A percentile compares a stretch with the other conserved stretches of the same genome.
Evolutionary conservation across 1,140 invertebrate species (phyloP).

Genomic region (Drosophila baimaii): DNA sequence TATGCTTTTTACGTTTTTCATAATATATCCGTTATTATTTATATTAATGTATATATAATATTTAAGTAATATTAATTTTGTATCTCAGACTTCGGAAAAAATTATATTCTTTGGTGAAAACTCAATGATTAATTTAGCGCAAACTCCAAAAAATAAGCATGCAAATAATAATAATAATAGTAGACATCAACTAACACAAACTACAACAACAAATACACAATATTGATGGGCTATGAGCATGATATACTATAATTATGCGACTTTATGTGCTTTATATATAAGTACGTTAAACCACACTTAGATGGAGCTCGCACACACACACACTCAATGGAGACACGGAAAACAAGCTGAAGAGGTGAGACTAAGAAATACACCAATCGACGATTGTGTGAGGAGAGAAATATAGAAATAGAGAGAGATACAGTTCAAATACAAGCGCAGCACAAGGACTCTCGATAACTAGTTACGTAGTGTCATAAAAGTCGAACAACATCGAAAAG

Average conservation of each 20-base stretch:
- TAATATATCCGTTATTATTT: too few species aligned
- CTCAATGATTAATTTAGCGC: neutral
- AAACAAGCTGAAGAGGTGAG: constrained; percentile 62
- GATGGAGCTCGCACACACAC: constrained; percentile 18
- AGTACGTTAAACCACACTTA: constrained; percentile 27
- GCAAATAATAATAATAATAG: constrained; percentile 5
- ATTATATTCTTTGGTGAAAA: neutral
- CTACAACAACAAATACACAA: constrained; percentile 19
- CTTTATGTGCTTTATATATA: constrained; percentile 20
- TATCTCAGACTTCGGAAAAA: too few species aligned
- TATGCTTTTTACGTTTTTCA: too few species aligned
- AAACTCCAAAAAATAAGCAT: constrained; percentile 7
- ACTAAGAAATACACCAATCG: constrained; percentile 84
- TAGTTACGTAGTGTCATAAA: constrained; percentile 60
- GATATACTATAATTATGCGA: constrained; percentile 21
- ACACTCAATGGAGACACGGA: constrained; percentile 20
- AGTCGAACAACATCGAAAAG: constrained; percentile 79
- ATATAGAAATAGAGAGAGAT: constrained; percentile 12
- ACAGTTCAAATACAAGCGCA: constrained; percentile 74
- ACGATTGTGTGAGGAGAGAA: constrained; percentile 77
- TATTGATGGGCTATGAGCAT: constrained; percentile 7
- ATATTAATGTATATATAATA: too few species aligned
- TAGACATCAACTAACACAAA: neutral
- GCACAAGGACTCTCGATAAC: constrained; percentile 64
- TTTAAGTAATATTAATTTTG: too few species aligned